Percentiles rank a stretch among this genome's conserved stretches.
Evolutionary conservation across 2,797 vertebrate species (phyloP).

Genomic region (Danio jaintianensis): DNA sequence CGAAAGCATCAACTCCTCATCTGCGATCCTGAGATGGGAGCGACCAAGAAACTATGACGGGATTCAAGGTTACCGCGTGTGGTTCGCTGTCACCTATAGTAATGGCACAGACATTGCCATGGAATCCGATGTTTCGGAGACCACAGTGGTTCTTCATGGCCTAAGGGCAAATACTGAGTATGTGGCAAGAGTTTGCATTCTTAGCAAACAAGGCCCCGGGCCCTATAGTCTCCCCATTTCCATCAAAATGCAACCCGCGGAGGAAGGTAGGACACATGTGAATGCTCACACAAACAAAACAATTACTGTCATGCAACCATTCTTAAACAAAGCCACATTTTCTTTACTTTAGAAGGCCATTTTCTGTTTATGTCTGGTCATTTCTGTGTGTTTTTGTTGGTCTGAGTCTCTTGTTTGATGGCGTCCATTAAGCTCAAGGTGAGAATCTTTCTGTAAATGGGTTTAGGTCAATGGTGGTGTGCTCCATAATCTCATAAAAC

Average conservation of each 20-base stretch:
- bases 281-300: slow-evolving; percentile 40
- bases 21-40: slow-evolving; percentile 86
- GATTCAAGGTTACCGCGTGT: slow-evolving; percentile 88
- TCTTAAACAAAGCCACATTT: slow-evolving; percentile 12
- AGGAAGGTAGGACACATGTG: slow-evolving; percentile 92
- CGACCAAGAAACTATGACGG: slow-evolving; percentile 89
- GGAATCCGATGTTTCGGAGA: slow-evolving; percentile 83
- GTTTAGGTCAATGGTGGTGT: not conserved
- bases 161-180: slow-evolving; percentile 94
- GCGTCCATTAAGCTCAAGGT: slow-evolving; percentile 23
- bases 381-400: slow-evolving; percentile 39
- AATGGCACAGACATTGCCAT: slow-evolving; percentile 81
- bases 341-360: not conserved
- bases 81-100: slow-evolving; percentile 91
- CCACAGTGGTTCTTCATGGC: slow-evolving; percentile 86
- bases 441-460: slow-evolving; percentile 25
- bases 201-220: slow-evolving; percentile 92
- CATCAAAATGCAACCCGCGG: slow-evolving; percentile 93
- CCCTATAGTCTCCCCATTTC: slow-evolving; percentile 96
- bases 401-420: slow-evolving; percentile 11
- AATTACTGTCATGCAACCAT: not conserved
- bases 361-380: slow-evolving; percentile 38
- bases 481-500: slow-evolving; percentile 27
- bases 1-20: slow-evolving; percentile 83
- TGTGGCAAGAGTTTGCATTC: slow-evolving; percentile 94